Evolutionary conservation across 2,888 invertebrate species (phyloP).

Genomic region (Anaspis maculata): DNA sequence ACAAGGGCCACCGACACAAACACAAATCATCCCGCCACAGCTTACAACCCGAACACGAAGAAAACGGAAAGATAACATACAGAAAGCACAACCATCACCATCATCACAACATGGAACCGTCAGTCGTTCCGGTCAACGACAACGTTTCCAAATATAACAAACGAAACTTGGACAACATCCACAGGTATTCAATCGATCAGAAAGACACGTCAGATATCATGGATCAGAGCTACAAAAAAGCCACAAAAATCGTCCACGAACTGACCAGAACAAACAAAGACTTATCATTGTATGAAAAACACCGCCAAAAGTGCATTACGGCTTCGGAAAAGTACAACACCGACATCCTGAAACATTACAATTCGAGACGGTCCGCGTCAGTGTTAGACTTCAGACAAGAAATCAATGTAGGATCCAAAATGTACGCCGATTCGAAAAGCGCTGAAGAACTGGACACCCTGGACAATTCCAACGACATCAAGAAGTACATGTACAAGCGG

Average conservation of each 20-base stretch:
- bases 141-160: constrained; percentile 35
- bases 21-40: constrained; percentile 31
- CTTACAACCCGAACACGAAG: constrained; percentile 43
- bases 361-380: constrained; percentile 49
- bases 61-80: constrained; percentile 31
- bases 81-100: constrained; percentile 33
- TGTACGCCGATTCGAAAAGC: constrained; percentile 34
- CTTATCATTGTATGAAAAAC: constrained; percentile 34
- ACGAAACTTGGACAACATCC: constrained; percentile 20
- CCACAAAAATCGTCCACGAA: constrained; percentile 40
- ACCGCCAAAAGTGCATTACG: constrained; percentile 37
- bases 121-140: too few relatives aligned
- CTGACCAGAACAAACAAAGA: constrained; percentile 32
- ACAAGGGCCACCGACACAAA: constrained; percentile 29
- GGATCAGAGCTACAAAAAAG: constrained; percentile 40
- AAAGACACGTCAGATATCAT: constrained; percentile 29
- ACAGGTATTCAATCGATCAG: too few relatives aligned
- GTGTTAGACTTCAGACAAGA: constrained; percentile 49
- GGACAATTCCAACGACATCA: constrained; percentile 23
- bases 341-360: constrained; percentile 41
- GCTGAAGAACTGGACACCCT: constrained; percentile 43
- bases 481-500: constrained; percentile 26
- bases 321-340: constrained; percentile 39
- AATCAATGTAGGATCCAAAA: constrained; percentile 33
- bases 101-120: constrained; percentile 31